Evolutionary conservation across 2,797 vertebrate genomes (phyloP), one percentile per base, ranked within the genome.

Genomic region (Meriones psammophilus): DNA sequence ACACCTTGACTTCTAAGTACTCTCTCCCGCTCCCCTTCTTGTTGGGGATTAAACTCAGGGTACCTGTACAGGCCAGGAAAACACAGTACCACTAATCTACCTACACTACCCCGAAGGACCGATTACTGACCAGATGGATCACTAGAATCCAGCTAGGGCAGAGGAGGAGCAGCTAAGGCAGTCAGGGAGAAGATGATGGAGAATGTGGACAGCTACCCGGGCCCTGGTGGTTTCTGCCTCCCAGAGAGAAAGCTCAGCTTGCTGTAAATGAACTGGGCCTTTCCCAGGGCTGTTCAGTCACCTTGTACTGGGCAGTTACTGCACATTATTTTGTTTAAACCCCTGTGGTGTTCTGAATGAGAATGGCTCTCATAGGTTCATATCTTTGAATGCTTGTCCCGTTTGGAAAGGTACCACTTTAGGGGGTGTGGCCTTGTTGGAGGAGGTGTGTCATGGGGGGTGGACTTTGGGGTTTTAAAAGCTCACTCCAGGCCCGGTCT

Each of bases 1-100:
- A 68, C 24, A 69, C 46, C 46, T 42, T 78, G 58, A 96, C 17
- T 81, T 95, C 58, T 87, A 77, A 76, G 60, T 71, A 26, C 22
- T 81, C 18, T 50, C 30, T 22, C 50, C 8, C 39, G 8, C 2
- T 17, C 33, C 30, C 56, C 56, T 12, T 28, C 56, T 0, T 3
- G 42, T 3, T 71, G 50, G 17, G 86, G 36, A 54, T 60, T 73
- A 58, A 74, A 60, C 15, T 74, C 5, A 14, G 69, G 86, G n/a
- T 17, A 54, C 86, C 15, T 42, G 86, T 36, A 36, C 68, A 39
- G 18, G 33, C 50, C 39, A 73, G 68, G n/a, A 8, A 73, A 42
- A 24, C 12, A 8, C 80, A 28, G 33, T 64, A 2, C 69, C 69
- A 58, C 15, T 30, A 15, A 74, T 54, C 8, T n/a, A 14, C 84